Evolutionary conservation across 2,888 invertebrate species (phyloP), one percentile per base, ranked within the genome.

Genomic region (Norana najaformis): DNA sequence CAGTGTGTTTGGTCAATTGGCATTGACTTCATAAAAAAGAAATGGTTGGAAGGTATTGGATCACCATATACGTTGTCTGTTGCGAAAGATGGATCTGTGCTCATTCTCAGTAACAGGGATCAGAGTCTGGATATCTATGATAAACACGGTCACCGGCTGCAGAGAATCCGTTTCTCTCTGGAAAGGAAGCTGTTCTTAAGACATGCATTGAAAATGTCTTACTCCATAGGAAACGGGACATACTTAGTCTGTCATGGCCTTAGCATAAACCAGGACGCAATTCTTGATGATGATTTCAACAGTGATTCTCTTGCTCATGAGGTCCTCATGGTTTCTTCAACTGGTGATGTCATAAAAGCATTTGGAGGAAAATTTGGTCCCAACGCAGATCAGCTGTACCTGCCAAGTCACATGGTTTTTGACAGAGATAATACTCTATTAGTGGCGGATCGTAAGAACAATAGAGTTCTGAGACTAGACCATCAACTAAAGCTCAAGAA

Each of bases 51-150:
- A 18, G 37, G 23, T 1, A 36, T 85, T 37, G 37, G 85, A 35
- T 85, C 85, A 36, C 85, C 85, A 23, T 85, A 85, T 85, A 85
- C 85, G 85, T 37, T 85, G 36, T 85, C 85, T 36, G 85, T 85
- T 30, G 36, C 85, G 16, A 8, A 85, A 36, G 85, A 85, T 37
- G 85, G 85, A 85, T 36, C 36, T 37, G 36, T 85, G 1, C 37
- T 35, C 4, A 85, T 85, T 36, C 85, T 85, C 5, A 37, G 8
- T 37, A 85, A 85, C 34, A 36, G 35, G 37, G 36, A 85, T 14
- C 35, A 85, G 8, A 36, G 35, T 36, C 85, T 85, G 5, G 11
- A 85, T 85, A 23, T 85, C 85, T 85, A 85, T 23, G 23, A 85
- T n/a, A 23, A 18, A 85, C 8, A 85, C 35, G 85, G n/a, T 69